Base-by-base conservation (phyloP, 1,140 invertebrate genomes). In the Lysiphlebus fabarum region DNA sequence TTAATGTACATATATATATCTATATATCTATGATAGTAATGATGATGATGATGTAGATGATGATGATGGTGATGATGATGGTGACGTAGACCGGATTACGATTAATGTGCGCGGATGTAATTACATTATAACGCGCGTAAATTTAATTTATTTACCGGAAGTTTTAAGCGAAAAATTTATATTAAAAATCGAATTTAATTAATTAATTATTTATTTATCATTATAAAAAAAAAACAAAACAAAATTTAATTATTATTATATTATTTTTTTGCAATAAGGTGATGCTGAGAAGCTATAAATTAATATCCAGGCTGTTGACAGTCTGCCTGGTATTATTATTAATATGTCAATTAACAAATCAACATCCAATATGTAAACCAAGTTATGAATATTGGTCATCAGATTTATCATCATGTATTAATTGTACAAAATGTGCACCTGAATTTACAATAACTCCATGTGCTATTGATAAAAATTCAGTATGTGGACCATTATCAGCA, bases 341-440 rank as follows among this genome's bases (percentile, higher is more conserved):
- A 49, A 55, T 57, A 43, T 58, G 54, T 8, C 45, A 53, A 43
- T 62, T 56, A n/a, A 58, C 58, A 26, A 57, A 53, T 34, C 49
- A 38, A 37, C 42, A 60, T 49, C 67, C 71, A 14, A 53, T 79
- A 11, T 85, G 84, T 67, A 74, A 76, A 56, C 78, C 79, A 14
- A 81, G 83, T 4, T 62, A 69, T 40, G 82, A 80, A 67, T 85
- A 82, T 76, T 85, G 85, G 81, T 81, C 84, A 63, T 72, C 79
- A 14, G 77, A 83, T 56, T 75, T 71, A 41, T 80, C 79, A 64
- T 67, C 65, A 56, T 88, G 87, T 72, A 70, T 82, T 59, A 80
- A 84, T 41, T 88, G 87, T 75, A 84, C 84, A 7, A 76, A 76
- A 65, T 88, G 87, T 72, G 81, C 84, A 62, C 76, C 79, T 4